phyloP scores from a whole-genome alignment of 2,113 vertebrate species.

The Athene noctua region DNA sequence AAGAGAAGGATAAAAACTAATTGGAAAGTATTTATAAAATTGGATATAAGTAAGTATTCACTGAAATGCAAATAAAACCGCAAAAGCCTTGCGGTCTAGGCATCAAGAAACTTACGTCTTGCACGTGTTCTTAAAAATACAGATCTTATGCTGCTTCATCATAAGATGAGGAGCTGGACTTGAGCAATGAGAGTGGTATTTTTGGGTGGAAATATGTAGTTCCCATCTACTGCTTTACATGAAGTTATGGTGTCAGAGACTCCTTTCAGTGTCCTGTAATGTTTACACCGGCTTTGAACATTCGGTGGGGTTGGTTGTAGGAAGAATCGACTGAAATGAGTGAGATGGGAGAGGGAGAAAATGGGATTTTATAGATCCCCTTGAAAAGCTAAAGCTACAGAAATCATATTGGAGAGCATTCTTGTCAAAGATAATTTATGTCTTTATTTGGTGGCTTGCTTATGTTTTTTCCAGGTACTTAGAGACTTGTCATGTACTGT shows the following conservation, averaged over 20 bases:
- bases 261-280: not conserved
- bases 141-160: not conserved
- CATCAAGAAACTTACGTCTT: not conserved
- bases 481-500: not conserved
- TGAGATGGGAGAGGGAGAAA: not conserved
- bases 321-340: not conserved
- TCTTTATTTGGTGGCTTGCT: not conserved
- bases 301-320: accelerated
- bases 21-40: not conserved
- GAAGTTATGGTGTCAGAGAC: not conserved
- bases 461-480: not conserved
- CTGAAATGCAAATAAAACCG: not conserved
- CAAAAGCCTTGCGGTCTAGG: not conserved
- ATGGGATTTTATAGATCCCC: not conserved
- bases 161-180: not conserved
- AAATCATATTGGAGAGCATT: not conserved
- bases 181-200: not conserved
- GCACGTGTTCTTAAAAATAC: not conserved
- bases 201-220: not conserved
- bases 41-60: not conserved
- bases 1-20: not conserved
- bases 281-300: not conserved
- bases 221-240: not conserved
- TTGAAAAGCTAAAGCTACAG: not conserved
- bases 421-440: not conserved